Evolutionary conservation across 2,888 invertebrate genomes (phyloP), one percentile per base, ranked within the genome.

Genomic region (Operophtera brumata): DNA sequence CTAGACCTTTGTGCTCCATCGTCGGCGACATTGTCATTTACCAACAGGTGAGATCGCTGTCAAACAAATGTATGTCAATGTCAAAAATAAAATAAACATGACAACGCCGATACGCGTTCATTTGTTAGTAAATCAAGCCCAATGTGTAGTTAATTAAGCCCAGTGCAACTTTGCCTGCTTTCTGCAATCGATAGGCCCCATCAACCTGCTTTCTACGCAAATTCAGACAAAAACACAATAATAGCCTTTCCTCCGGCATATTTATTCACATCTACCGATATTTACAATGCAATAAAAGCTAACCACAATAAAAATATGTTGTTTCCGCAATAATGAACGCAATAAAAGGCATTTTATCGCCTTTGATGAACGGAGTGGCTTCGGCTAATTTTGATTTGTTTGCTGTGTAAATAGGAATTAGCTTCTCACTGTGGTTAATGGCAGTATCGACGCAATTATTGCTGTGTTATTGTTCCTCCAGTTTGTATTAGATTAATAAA

Each of bases 201-300:
- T 20, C 13, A 46, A 30, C 28, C 45, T 30, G 54, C 30, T 59
- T 57, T 53, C 47, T 47, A 60, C 59, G 34, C 61, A 34, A 42
- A 62, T 51, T 40, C 35, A 12, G 50, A 61, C 56, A 64, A 67
- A 69, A 68, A 69, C 62, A 70, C 60, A 64, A 59, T n/a, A n/a
- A n/a, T 52, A 51, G 52, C 46, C 42, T 66, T 61, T 59, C 55
- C 63, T 50, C 47, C 34, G 44, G 48, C 53, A 42, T 68, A 69
- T 75, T 73, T 68, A 73, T 72, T 67, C 62, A 63, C 72, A 65
- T 68, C 66, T 65, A 70, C 66, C 68, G 44, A 71, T 76, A 76
- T 75, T 72, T 74, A 73, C 69, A 71, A 66, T 72, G 69, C 69
- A 69, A 73, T 76, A 75, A 76, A 69, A 70, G 64, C 68, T 67